Conservation (phyloP, 2,113 vertebrate species). For the Aviceda subcristata region DNA sequence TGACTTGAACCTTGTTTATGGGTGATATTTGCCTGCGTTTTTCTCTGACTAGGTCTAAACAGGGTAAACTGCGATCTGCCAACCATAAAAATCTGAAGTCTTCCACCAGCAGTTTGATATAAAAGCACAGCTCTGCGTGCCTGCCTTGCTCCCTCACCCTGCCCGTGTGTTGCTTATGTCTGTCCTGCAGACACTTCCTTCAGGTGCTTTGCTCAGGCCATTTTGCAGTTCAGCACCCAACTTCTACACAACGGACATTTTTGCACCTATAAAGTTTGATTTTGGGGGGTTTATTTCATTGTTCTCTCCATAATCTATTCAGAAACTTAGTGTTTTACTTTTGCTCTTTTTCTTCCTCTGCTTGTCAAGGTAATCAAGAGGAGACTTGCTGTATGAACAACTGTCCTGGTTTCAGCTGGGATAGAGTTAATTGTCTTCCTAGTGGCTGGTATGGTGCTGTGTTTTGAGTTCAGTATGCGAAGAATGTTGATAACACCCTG, state of each 20-base stretch:
- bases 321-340: neutral
- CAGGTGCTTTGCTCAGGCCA: neutral
- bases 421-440: no score
- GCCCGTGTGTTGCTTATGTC: accelerated
- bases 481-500: no score
- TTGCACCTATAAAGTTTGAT: neutral
- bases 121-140: neutral
- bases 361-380: neutral
- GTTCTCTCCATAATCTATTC: neutral
- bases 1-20: neutral
- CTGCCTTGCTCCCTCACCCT: neutral
- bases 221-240: neutral
- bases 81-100: neutral
- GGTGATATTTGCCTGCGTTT: neutral
- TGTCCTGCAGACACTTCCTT: neutral
- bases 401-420: no score
- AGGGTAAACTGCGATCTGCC: neutral
- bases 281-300: neutral
- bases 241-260: neutral
- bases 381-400: neutral
- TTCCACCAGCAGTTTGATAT: neutral
- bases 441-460: no score
- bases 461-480: no score
- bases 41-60: neutral
- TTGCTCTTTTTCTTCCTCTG: neutral